These are phyloP conservation scores for Tigriopus japonicus DNA, from an alignment of 1,140 invertebrate genomes.

Conservation along the genomic window DNA sequence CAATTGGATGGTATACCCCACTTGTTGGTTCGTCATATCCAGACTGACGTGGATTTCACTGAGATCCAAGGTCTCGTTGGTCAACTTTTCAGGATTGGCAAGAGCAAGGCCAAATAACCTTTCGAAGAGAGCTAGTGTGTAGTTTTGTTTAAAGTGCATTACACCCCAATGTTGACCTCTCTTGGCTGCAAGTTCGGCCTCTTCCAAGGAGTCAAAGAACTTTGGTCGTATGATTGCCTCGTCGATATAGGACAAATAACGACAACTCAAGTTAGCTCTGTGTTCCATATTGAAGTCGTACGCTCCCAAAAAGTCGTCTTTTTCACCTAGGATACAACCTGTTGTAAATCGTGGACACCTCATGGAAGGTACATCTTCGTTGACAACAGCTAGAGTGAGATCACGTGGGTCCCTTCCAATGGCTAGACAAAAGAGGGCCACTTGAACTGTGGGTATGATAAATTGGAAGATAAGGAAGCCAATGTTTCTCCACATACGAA, in stretches of 20 bases:
- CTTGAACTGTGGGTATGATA: slow-evolving; percentile 23
- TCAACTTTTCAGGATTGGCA: not conserved
- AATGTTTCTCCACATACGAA: slow-evolving; percentile 27
- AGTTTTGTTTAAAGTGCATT: slow-evolving; percentile 64
- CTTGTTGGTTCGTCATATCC: slow-evolving; percentile 51
- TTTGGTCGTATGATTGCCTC: not conserved
- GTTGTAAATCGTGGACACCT: not conserved
- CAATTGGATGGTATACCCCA: slow-evolving; percentile 6
- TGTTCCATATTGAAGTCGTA: not conserved
- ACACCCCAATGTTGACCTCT: slow-evolving; percentile 64
- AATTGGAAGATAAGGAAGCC: slow-evolving; percentile 17
- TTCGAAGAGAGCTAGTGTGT: slow-evolving; percentile 50
- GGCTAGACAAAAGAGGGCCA: slow-evolving; percentile 82
- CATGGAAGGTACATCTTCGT: slow-evolving; percentile 46
- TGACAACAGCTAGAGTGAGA: slow-evolving; percentile 63
- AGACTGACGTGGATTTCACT: slow-evolving; percentile 32
- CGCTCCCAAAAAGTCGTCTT: not conserved
- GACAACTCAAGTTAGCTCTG: slow-evolving; percentile 5
- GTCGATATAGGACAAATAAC: slow-evolving; percentile 7
- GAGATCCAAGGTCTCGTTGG: not conserved
- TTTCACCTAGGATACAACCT: not conserved
- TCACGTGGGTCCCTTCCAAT: slow-evolving; percentile 74
- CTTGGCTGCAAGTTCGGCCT: slow-evolving; percentile 39
- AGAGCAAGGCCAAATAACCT: not conserved
- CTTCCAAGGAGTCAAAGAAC: slow-evolving; percentile 20